Percentiles rank a stretch among this genome's conserved stretches.
Conservation (phyloP, 2,113 vertebrate genomes). For the Crotalus tigris region DNA sequence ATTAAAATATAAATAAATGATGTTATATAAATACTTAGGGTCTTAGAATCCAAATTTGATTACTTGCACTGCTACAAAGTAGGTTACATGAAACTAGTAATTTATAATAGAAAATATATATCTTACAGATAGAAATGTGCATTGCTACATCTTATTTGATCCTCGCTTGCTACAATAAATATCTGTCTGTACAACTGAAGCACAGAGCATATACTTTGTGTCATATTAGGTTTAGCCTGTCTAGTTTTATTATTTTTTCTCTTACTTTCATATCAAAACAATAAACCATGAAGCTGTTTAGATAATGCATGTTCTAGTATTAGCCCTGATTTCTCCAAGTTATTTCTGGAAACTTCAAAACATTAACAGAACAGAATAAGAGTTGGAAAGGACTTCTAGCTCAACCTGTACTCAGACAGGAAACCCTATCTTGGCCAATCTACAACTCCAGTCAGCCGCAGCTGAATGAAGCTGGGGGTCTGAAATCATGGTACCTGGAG, state of each 20-base stretch:
- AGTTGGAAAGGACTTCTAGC: not conserved
- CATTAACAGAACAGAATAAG: not conserved
- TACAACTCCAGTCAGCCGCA: not conserved
- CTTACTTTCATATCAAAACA: not conserved
- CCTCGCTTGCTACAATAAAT: not conserved
- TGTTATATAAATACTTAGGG: not conserved
- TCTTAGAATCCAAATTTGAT: not conserved
- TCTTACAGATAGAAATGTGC: not conserved
- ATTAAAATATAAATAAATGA: slow-evolving; percentile 2
- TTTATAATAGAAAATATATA: not conserved
- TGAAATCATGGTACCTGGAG: not conserved
- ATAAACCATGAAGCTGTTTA: slow-evolving; percentile 13
- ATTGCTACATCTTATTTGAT: not conserved
- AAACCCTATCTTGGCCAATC: not conserved
- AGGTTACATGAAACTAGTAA: not conserved
- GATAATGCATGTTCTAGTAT: slow-evolving; percentile 23
- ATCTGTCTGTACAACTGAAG: not conserved
- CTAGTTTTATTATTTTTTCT: not conserved
- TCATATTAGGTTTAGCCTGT: not conserved
- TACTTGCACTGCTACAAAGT: rapidly evolving
- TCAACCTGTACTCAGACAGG: not conserved
- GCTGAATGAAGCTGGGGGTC: no score
- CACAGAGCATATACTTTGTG: not conserved
- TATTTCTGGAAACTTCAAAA: slow-evolving; percentile 21
- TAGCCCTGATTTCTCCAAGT: slow-evolving; percentile 11